Evolutionary conservation across 2,797 vertebrate species (phyloP).

Genomic region (Psittacula derbiana): DNA sequence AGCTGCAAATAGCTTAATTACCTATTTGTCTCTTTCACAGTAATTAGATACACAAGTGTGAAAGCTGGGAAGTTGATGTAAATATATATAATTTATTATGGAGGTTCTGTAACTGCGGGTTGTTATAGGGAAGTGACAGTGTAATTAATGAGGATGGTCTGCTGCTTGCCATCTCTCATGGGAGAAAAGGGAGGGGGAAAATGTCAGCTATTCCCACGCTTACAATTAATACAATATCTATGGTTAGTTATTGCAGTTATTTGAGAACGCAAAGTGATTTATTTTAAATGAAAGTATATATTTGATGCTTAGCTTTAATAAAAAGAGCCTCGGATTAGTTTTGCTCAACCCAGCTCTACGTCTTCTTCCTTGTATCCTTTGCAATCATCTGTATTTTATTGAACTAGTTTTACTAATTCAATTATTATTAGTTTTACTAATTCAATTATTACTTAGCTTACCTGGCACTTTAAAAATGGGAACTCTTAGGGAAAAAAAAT

Average conservation of each 20-base stretch:
- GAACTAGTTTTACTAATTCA: not conserved
- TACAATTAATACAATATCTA: not conserved
- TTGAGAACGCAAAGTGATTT: not conserved
- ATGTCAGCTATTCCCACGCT: not conserved
- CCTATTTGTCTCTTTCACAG: conserved; percentile 20
- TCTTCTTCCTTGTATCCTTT: not conserved
- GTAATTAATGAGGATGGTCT: conserved; percentile 36
- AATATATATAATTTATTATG: conserved; percentile 50
- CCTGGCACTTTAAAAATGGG: not conserved
- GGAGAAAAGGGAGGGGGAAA: not conserved
- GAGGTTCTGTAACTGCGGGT: conserved; percentile 10
- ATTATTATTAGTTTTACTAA: too few relatives aligned
- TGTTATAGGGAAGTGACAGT: conserved; percentile 31
- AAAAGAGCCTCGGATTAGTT: not conserved
- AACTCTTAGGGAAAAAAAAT: not conserved
- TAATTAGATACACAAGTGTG: conserved; percentile 25
- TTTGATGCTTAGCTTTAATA: not conserved
- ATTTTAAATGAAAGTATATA: not conserved
- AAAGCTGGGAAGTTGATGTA: conserved; percentile 38
- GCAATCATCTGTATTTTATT: not conserved
- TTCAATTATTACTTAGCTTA: too few relatives aligned
- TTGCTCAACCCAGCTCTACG: not conserved
- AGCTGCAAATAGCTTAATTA: conserved; percentile 55
- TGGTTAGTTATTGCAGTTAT: not conserved
- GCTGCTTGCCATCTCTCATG: not conserved